Conservation (phyloP, 2,113 vertebrate species). For the Apodemus speciosus region DNA sequence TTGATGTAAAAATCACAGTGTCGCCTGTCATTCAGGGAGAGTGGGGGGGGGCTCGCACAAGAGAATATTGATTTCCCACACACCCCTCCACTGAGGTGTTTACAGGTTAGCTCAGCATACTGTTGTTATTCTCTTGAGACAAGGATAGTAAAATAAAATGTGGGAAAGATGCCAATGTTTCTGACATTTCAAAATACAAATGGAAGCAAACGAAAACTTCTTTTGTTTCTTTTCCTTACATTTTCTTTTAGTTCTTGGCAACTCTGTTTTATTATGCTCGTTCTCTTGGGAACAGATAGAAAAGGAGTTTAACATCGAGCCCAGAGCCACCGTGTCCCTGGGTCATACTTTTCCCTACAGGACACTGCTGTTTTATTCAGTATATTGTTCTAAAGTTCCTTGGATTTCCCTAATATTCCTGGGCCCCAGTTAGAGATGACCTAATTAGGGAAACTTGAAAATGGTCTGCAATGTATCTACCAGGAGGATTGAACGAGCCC, state of each 20-base stretch:
- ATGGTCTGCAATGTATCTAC: neutral
- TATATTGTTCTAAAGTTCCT: neutral
- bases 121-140: slow-evolving; percentile 25
- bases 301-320: neutral
- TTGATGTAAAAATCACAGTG: slow-evolving; percentile 55
- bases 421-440: neutral
- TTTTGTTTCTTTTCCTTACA: neutral
- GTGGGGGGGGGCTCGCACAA: neutral
- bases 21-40: neutral
- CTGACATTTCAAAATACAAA: slow-evolving; percentile 35
- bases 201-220: neutral
- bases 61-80: neutral
- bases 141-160: neutral
- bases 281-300: neutral
- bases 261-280: neutral
- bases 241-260: slow-evolving; percentile 7
- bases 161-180: neutral
- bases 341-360: neutral
- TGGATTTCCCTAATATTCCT: neutral
- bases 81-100: neutral
- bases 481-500: neutral
- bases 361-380: neutral
- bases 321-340: neutral
- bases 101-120: neutral
- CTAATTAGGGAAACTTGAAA: neutral